phyloP scores from a whole-genome alignment of 1,140 invertebrate species.

The Anagrus nilaparvatae region DNA sequence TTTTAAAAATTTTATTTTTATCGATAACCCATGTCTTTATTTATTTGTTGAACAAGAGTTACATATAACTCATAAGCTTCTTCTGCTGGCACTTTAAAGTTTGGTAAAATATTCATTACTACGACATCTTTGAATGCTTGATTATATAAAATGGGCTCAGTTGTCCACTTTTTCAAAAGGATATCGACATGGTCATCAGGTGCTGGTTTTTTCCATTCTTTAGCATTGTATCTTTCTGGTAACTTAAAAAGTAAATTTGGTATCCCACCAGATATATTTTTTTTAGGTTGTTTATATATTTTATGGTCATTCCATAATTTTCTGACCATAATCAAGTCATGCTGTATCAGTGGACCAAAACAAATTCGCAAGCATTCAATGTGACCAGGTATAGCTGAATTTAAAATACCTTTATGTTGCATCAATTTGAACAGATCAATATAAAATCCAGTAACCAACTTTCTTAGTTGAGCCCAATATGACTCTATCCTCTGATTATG shows the following conservation, averaged over 20 bases:
- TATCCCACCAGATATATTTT: background rate
- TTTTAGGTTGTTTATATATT: slow-evolving; percentile 1
- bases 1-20: too few species aligned
- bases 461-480: slow-evolving; percentile 2
- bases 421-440: slow-evolving; percentile 9
- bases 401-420: slow-evolving; percentile 1
- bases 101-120: too few species aligned
- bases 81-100: too few species aligned
- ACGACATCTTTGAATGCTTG: too few species aligned
- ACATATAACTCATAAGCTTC: too few species aligned
- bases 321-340: background rate
- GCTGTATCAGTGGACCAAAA: slow-evolving; percentile 4
- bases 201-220: background rate
- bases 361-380: slow-evolving; percentile 10
- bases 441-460: slow-evolving; percentile 8
- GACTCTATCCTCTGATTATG: slow-evolving; percentile 7
- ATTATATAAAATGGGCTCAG: too few species aligned
- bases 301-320: slow-evolving; percentile 7
- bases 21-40: too few species aligned
- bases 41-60: too few species aligned
- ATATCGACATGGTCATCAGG: too few species aligned
- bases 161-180: too few species aligned
- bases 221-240: background rate
- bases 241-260: background rate
- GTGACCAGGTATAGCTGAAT: background rate